phyloP scores from a whole-genome alignment of 2,888 invertebrate genomes.

The Aleiodes alternator region DNA sequence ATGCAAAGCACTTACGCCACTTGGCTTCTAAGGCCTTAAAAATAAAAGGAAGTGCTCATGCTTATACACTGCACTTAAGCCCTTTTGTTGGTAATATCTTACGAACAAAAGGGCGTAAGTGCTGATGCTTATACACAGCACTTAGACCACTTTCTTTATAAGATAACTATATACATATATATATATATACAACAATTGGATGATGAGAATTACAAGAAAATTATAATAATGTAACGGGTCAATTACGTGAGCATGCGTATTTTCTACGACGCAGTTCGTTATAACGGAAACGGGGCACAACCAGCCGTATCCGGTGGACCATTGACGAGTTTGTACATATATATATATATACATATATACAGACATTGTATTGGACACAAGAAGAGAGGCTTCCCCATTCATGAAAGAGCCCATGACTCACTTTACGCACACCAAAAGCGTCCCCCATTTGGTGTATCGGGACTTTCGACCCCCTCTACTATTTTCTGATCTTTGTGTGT shows the following conservation, averaged over 20 bases:
- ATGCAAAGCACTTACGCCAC: too few relatives aligned
- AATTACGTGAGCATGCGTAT: constrained; percentile 35
- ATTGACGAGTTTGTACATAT: constrained; percentile 60
- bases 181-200: not conserved
- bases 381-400: constrained; percentile 69
- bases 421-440: constrained; percentile 41
- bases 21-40: too few relatives aligned
- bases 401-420: constrained; percentile 68
- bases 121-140: too few relatives aligned
- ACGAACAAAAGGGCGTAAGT: too few relatives aligned
- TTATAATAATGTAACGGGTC: constrained; percentile 38
- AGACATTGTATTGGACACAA: constrained; percentile 52
- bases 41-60: too few relatives aligned
- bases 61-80: too few relatives aligned
- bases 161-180: not conserved
- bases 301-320: constrained; percentile 72
- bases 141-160: not conserved
- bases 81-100: too few relatives aligned
- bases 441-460: not conserved
- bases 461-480: constrained; percentile 1
- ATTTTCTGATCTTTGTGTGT: constrained; percentile 41
- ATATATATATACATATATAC: not conserved
- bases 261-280: constrained; percentile 61
- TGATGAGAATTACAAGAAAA: not conserved
- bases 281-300: constrained; percentile 71